phyloP scores from a whole-genome alignment of 2,888 invertebrate genomes.

The Pharmacophagus antenor region DNA sequence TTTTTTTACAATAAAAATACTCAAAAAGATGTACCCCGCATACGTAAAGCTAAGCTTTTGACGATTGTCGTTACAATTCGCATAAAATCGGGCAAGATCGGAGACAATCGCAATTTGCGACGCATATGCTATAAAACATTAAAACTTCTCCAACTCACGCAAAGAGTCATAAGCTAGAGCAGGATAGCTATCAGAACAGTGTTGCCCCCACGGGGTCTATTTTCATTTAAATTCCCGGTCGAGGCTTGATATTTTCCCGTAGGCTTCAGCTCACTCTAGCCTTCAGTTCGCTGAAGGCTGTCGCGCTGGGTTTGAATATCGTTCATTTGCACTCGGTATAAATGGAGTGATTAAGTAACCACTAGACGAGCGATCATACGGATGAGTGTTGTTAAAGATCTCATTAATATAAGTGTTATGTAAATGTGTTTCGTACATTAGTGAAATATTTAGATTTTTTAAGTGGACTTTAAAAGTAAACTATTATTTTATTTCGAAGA shows the following conservation, averaged over 20 bases:
- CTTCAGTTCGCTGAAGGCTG: conserved; percentile 64
- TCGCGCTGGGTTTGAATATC: conserved; percentile 42
- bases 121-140: conserved; percentile 35
- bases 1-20: conserved; percentile 22
- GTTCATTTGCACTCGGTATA: conserved; percentile 41
- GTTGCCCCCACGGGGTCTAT: conserved; percentile 45
- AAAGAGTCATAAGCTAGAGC: conserved; percentile 50
- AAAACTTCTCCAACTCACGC: conserved; percentile 57
- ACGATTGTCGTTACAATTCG: conserved; percentile 45
- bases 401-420: conserved; percentile 36
- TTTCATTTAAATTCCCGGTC: conserved; percentile 66
- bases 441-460: conserved; percentile 31
- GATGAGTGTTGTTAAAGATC: conserved; percentile 41
- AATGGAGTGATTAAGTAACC: conserved; percentile 72
- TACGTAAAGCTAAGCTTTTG: conserved; percentile 23
- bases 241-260: conserved; percentile 75
- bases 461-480: conserved; percentile 33
- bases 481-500: conserved; percentile 30
- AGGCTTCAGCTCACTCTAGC: conserved; percentile 54
- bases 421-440: conserved; percentile 36
- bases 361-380: conserved; percentile 38
- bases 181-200: conserved; percentile 43
- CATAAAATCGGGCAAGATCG: conserved; percentile 46
- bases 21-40: conserved; percentile 23
- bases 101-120: conserved; percentile 34